phyloP scores from a whole-genome alignment of 2,888 invertebrate genomes.

The Drosophila anomalata region DNA sequence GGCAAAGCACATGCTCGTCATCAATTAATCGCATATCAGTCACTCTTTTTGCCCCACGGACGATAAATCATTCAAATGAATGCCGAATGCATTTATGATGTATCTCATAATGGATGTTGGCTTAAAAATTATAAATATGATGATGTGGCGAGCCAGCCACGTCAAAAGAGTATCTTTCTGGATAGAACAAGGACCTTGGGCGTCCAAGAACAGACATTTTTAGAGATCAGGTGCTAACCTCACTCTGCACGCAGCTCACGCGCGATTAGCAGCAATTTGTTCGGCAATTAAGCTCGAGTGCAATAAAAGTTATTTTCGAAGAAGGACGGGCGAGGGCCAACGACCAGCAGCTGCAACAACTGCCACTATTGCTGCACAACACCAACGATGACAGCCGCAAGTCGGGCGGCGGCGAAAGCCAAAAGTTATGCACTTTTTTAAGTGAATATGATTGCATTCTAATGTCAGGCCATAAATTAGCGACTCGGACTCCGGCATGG shows the following conservation, averaged over 20 bases:
- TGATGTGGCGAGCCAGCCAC: too few relatives aligned
- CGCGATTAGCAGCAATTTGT: constrained; percentile 46
- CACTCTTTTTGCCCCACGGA: not conserved
- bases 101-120: not conserved
- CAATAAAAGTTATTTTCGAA: constrained; percentile 39
- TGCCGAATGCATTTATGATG: not conserved
- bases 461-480: constrained; percentile 75
- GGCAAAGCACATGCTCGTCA: constrained; percentile 7
- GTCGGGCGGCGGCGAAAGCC: constrained; percentile 37
- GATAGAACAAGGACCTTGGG: too few relatives aligned
- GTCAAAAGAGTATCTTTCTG: too few relatives aligned
- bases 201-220: not conserved
- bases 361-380: constrained; percentile 6
- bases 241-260: constrained; percentile 15
- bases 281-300: constrained; percentile 44
- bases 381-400: constrained; percentile 28
- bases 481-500: constrained; percentile 46
- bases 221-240: constrained; percentile 1
- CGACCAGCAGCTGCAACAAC: too few relatives aligned
- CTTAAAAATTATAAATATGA: not conserved
- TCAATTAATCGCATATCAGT: constrained; percentile 10
- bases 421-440: constrained; percentile 74
- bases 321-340: not conserved
- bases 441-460: constrained; percentile 78
- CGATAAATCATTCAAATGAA: constrained; percentile 17